phyloP scores from a whole-genome alignment of 2,797 vertebrate genomes.

The Acipenser oxyrinchus region DNA sequence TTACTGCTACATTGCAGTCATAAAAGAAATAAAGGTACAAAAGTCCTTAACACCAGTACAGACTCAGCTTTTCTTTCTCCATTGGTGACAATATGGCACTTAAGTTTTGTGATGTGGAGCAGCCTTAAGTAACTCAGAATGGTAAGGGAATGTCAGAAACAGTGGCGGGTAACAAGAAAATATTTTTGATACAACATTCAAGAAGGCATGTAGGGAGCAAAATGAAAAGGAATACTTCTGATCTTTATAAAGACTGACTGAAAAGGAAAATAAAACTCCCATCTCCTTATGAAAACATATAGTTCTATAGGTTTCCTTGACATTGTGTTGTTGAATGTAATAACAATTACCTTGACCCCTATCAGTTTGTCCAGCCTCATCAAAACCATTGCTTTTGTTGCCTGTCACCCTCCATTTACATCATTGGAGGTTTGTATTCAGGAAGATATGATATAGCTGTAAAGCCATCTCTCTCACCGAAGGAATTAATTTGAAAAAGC shows the following conservation, averaged over 20 bases:
- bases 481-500: slow-evolving; percentile 95
- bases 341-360: slow-evolving; percentile 86
- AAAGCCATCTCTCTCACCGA: slow-evolving; percentile 91
- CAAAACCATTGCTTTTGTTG: slow-evolving; percentile 59
- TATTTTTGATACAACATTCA: no score
- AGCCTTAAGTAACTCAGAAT: no score
- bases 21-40: no score
- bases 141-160: no score
- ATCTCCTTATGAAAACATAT: slow-evolving; percentile 16
- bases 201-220: background rate
- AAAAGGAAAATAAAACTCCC: background rate
- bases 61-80: no score
- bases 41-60: no score
- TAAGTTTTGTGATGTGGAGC: no score
- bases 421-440: slow-evolving; percentile 82
- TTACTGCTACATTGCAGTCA: no score
- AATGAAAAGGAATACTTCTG: background rate
- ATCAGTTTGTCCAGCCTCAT: slow-evolving; percentile 75
- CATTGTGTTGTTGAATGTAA: slow-evolving; percentile 76
- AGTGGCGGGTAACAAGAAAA: no score
- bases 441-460: slow-evolving; percentile 85
- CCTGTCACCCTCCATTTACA: slow-evolving; percentile 87
- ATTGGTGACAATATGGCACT: no score
- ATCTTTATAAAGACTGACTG: slow-evolving; percentile 1
- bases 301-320: slow-evolving; percentile 45